phyloP scores from a whole-genome alignment of 2,113 vertebrate genomes.

The Pterocles orientalis region DNA sequence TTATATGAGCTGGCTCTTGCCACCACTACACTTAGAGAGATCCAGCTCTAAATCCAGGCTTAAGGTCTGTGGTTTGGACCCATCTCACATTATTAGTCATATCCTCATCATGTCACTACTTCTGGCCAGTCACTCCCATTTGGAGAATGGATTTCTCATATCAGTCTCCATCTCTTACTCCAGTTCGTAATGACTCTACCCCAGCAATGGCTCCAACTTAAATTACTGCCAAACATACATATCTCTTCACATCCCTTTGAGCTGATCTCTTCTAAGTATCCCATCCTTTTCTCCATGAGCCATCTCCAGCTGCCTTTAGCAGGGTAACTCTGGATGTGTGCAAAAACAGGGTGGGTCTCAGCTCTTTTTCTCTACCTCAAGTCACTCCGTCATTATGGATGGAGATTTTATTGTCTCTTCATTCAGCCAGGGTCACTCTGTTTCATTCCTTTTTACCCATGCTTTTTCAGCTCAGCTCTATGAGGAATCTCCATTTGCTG shows the following conservation, averaged over 20 bases:
- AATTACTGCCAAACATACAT: not conserved
- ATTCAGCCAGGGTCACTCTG: not conserved
- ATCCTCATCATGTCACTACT: not conserved
- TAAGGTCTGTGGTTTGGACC: slow-evolving; percentile 14
- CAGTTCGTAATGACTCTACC: not conserved
- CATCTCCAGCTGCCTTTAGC: not conserved
- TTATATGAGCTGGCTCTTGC: not conserved
- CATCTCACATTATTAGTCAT: slow-evolving; percentile 11
- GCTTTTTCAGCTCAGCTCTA: not conserved
- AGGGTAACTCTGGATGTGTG: not conserved
- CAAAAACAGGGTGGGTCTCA: not conserved
- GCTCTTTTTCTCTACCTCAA: not conserved
- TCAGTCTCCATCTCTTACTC: not conserved
- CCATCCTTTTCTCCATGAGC: not conserved
- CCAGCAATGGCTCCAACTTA: not conserved
- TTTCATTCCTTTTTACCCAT: not conserved
- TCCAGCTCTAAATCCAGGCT: not conserved
- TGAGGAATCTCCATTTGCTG: not conserved
- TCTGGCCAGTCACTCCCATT: not conserved
- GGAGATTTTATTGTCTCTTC: not conserved
- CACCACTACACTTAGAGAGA: not conserved
- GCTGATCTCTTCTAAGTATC: not conserved
- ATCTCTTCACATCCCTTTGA: not conserved
- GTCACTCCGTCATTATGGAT: not conserved
- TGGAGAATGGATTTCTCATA: slow-evolving; percentile 1